phyloP scores from a whole-genome alignment of 2,797 vertebrate species.

The Sebastes goodei region DNA sequence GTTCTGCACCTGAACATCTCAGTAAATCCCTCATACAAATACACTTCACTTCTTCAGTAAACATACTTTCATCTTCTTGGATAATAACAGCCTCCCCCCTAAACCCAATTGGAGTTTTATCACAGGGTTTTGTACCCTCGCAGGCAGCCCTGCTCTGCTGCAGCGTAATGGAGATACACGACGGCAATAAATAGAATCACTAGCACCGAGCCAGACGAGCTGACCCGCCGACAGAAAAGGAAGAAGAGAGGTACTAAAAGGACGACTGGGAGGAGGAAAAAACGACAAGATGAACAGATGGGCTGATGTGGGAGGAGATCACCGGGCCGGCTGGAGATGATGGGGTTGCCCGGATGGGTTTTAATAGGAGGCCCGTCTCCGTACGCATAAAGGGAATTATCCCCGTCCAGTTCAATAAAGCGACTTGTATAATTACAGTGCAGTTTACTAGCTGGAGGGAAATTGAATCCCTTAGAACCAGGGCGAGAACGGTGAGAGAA shows the following conservation, averaged over 20 bases:
- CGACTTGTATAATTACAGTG: slow-evolving; percentile 58
- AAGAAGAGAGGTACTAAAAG: slow-evolving; percentile 19
- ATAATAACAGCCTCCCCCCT: not conserved
- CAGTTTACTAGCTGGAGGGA: slow-evolving; percentile 61
- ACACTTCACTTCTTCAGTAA: not conserved
- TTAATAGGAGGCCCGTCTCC: slow-evolving; percentile 27
- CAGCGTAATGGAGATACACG: slow-evolving; percentile 41
- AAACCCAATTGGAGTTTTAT: slow-evolving; percentile 22
- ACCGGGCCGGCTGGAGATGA: slow-evolving; percentile 17
- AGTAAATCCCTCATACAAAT: slow-evolving; percentile 7
- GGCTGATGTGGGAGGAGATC: slow-evolving; percentile 31
- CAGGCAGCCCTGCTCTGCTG: slow-evolving; percentile 16
- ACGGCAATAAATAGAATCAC: slow-evolving; percentile 47
- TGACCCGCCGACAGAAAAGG: slow-evolving; percentile 35
- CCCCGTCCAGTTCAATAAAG: slow-evolving; percentile 53
- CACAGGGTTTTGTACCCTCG: slow-evolving; percentile 13
- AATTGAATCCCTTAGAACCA: slow-evolving; percentile 59
- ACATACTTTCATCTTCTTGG: not conserved
- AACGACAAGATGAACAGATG: slow-evolving; percentile 27
- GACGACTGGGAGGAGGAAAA: slow-evolving; percentile 3
- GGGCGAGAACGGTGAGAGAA: slow-evolving; percentile 5
- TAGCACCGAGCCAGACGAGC: slow-evolving; percentile 18
- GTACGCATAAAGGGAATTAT: slow-evolving; percentile 42
- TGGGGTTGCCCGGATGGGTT: slow-evolving; percentile 30
- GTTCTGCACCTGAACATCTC: slow-evolving; percentile 1